A percentile compares a stretch with the other conserved stretches of the same genome.
Evolutionary conservation across 2,797 vertebrate species (phyloP).

Genomic region (Picus viridis): DNA sequence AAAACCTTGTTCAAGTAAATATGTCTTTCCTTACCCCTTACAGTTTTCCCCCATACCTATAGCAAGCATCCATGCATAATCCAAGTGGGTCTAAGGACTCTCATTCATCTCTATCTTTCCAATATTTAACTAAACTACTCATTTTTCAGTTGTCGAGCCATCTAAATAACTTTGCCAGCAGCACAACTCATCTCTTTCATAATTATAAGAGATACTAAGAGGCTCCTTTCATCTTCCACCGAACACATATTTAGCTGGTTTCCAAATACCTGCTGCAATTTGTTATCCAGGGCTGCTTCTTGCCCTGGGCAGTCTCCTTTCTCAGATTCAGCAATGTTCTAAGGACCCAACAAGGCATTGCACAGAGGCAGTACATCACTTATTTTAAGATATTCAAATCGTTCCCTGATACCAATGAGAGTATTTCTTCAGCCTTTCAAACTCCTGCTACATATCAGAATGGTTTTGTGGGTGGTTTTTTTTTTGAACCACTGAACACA

Average conservation of each 20-base stretch:
- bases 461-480: background rate
- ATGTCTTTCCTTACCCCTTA: background rate
- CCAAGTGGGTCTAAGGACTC: background rate
- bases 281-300: slow-evolving; percentile 34
- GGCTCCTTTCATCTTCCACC: slow-evolving; percentile 34
- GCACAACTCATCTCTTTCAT: slow-evolving; percentile 29
- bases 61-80: background rate
- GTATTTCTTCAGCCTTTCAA: background rate
- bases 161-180: slow-evolving; percentile 50
- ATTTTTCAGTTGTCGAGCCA: slow-evolving; percentile 39
- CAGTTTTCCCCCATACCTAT: background rate
- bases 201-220: slow-evolving; percentile 43
- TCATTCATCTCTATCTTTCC: background rate
- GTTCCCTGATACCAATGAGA: background rate
- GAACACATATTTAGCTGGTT: slow-evolving; percentile 28
- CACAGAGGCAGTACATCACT: background rate
- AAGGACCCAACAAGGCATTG: background rate
- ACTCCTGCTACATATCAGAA: background rate
- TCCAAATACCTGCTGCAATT: slow-evolving; percentile 49
- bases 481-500: background rate
- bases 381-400: slow-evolving; percentile 4
- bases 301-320: slow-evolving; percentile 21
- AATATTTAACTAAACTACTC: slow-evolving; percentile 26
- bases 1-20: background rate
- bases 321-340: background rate